Evolutionary conservation across 2,888 invertebrate genomes (phyloP).

Genomic region (Cerastis rubricosa): DNA sequence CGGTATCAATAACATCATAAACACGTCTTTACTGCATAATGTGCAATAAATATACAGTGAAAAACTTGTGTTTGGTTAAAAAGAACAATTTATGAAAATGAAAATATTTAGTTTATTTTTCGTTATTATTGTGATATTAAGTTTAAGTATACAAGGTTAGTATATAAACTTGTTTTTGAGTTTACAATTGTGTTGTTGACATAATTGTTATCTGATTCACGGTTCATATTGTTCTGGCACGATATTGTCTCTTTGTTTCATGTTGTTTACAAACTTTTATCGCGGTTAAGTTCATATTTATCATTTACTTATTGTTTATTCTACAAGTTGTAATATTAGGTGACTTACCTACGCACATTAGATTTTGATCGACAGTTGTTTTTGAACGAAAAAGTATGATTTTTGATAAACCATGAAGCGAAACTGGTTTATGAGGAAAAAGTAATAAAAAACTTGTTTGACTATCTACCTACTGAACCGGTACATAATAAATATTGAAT

Average conservation of each 20-base stretch:
- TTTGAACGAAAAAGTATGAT: too few species aligned
- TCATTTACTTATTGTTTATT: conserved; percentile 22
- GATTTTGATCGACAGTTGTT: background rate
- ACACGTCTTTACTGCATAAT: conserved; percentile 38
- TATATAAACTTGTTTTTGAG: conserved; percentile 40
- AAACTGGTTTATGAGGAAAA: conserved; percentile 42
- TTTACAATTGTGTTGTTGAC: conserved; percentile 23
- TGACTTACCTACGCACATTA: conserved; percentile 3
- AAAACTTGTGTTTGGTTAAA: conserved; percentile 6
- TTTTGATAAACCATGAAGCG: too few species aligned
- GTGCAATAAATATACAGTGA: conserved; percentile 39
- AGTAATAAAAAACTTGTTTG: background rate
- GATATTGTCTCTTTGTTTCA: conserved; percentile 32
- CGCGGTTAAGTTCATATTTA: conserved; percentile 27
- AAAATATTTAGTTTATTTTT: conserved; percentile 49
- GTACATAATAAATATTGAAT: background rate
- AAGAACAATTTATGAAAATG: conserved; percentile 53
- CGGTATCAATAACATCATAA: conserved; percentile 50
- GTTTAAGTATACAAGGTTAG: conserved; percentile 64
- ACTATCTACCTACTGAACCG: background rate
- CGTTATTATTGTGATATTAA: conserved; percentile 55
- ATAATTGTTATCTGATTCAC: conserved; percentile 43
- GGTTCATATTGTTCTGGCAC: conserved; percentile 33
- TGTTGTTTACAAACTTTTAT: conserved; percentile 33
- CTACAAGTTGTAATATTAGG: conserved; percentile 15